Base-by-base conservation (phyloP, 2,113 vertebrate genomes). In the Oreochromis tanganicae region DNA sequence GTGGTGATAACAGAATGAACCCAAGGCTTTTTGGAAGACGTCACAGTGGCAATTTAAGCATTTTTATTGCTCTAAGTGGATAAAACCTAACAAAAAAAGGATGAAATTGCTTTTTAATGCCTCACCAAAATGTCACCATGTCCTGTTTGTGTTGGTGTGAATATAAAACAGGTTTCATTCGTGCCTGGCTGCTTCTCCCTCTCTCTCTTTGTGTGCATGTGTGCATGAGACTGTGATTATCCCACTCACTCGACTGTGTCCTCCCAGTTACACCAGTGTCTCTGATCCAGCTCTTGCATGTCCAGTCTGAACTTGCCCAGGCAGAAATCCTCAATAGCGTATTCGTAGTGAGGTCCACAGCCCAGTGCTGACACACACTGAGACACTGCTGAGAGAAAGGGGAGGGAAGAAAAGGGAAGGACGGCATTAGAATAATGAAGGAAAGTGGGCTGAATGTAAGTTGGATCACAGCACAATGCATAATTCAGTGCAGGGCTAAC, bases 191-290 rank as follows among this genome's bases (percentile, higher is more conserved):
- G 7, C 71, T 29, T 75, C 43, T 1, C 13, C 4, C 48, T 9
- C n/a, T 61, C 9, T 75, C 2, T 66, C 6, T 55, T 7, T 63
- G n/a, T 82, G 3, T 43, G 84, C 81, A 73, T 86, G 56, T 84
- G 4, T 56, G 85, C 80, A 75, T 87, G 80, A 75, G 32, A 66
- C 46, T 48, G 24, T 68, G 59, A 78, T 80, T 27, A 3, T 83
- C 13, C 50, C 56, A 97, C 98, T 98, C 87, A 99, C 98, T 95
- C 85, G 14, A 97, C 81, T 0, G 98, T 99, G 93, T 97, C 96
- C 0, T 94, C 97, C 98, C 98, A 99, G 95, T 97, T 97, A 0
- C 98, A 99, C 98, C 98, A 98, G 24, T 96, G 93, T 2, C 14
- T 81, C 94, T 94, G 94, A 46, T 97, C 97, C 1, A 98, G 91